Evolutionary conservation across 1,140 invertebrate genomes (phyloP).

Genomic region (Euglossa dilemma): DNA sequence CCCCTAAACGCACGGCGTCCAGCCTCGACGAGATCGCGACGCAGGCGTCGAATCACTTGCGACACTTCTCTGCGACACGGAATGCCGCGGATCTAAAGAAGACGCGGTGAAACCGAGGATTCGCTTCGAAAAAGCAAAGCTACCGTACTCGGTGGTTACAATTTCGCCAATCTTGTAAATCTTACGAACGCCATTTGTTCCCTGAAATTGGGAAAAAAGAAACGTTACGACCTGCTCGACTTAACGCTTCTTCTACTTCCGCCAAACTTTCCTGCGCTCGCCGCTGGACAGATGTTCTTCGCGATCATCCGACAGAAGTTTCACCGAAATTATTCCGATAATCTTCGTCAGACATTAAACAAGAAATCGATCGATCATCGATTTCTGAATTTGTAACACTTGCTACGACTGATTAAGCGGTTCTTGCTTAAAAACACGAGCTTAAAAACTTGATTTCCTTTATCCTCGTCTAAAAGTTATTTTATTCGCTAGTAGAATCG

Average conservation of each 20-base stretch:
- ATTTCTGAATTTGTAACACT: no score
- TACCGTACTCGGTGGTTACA: not conserved
- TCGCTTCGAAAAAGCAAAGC: not conserved
- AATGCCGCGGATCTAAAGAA: not conserved
- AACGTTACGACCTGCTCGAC: not conserved
- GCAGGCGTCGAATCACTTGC: not conserved
- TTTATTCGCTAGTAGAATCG: no score
- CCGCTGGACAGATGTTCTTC: not conserved
- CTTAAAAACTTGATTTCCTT: no score
- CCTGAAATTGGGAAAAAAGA: not conserved
- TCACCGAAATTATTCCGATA: not conserved
- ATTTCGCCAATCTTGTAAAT: not conserved
- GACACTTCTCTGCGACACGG: not conserved
- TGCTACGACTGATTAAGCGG: no score
- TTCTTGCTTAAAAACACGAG: no score
- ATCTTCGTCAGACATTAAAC: no score
- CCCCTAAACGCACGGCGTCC: constrained; percentile 2
- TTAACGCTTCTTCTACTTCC: not conserved
- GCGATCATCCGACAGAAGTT: no score
- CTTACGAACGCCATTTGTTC: not conserved
- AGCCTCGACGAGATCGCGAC: constrained; percentile 1
- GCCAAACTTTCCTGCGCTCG: not conserved
- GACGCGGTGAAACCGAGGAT: not conserved
- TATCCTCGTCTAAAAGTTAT: no score
- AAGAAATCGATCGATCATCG: no score